Evolutionary conservation across 2,797 vertebrate genomes (phyloP), one percentile per base, ranked within the genome.

Genomic region (Hipposideros larvatus): DNA sequence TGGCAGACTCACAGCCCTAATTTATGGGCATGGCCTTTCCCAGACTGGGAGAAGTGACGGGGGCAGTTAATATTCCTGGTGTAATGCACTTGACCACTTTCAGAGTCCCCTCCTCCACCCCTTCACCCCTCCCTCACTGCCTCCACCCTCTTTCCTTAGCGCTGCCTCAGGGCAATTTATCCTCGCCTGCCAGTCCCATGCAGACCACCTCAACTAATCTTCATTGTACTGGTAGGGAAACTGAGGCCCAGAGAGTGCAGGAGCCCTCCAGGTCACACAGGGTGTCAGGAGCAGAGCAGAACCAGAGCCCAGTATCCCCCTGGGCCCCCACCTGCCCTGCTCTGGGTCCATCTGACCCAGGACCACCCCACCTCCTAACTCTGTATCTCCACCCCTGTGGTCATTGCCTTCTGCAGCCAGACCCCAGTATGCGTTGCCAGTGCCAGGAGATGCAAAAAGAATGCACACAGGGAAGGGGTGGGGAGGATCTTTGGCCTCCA

Each of bases 1-100:
- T 94, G 83, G 83, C 94, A 92, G 78, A 87, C 28, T 66, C 55
- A n/a, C 0, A 0, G 77, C 82, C 90, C 65, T 96, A 75, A 94
- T 95, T 96, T 90, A 96, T 63, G 18, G 31, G 9, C 34, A 51
- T 68, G 70, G 80, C 87, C 89, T 96, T 92, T 96, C 84, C 79
- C 15, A 1, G 80, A 22, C 95, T 55, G 15, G 78, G 82, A 75
- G 78, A 82, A 88, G 78, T n/a, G 84, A 92, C 0, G 0, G 24
- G 92, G 37, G 34, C 70, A 70, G 90, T 94, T 92, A 92, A 93
- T 90, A 90, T 87, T 43, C 34, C 66, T 48, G 19, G 26, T 61
- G 57, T 61, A 53, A 28, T n/a, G 55, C 5, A 3, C 48, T 59
- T 31, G 75, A 70, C 73, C 0, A 1, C 53, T 86, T 86, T 91